Conservation (phyloP, 2,797 vertebrate genomes). For the Sciaenops ocellatus region DNA sequence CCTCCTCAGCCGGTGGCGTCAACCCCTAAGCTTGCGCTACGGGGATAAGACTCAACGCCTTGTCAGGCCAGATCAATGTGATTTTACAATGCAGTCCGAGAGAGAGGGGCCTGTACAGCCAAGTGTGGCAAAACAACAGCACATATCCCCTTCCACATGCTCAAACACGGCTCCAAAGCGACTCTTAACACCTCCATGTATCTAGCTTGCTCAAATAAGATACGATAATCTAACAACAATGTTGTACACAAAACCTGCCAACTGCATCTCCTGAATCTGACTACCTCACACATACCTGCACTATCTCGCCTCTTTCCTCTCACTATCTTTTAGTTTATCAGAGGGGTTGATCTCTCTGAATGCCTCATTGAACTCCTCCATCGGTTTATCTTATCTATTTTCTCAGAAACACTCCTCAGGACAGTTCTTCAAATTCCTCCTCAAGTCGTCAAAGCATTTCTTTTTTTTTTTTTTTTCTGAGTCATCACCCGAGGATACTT, state of each 20-base stretch:
- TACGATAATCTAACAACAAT: constrained; percentile 74
- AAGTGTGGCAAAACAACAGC: constrained; percentile 66
- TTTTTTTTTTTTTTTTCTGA: constrained; percentile 35
- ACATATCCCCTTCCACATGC: constrained; percentile 47
- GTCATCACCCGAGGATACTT: constrained; percentile 57
- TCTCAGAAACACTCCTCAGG: constrained; percentile 82
- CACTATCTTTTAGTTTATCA: constrained; percentile 77
- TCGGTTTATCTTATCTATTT: constrained; percentile 82
- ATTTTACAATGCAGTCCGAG: constrained; percentile 85
- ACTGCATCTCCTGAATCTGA: constrained; percentile 80
- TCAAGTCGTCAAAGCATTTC: constrained; percentile 72
- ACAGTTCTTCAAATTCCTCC: constrained; percentile 80
- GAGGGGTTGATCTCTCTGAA: constrained; percentile 73
- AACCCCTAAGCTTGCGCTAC: constrained; percentile 82
- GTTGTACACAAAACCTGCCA: constrained; percentile 77
- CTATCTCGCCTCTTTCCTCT: constrained; percentile 57
- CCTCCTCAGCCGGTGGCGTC: constrained; percentile 80
- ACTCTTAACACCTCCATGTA: constrained; percentile 63
- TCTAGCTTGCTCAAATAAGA: constrained; percentile 66
- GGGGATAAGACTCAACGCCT: constrained; percentile 88
- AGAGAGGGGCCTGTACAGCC: constrained; percentile 61
- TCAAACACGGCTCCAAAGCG: constrained; percentile 49
- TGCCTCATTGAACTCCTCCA: constrained; percentile 80
- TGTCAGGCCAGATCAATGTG: constrained; percentile 89
- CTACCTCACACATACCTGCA: constrained; percentile 79